Evolutionary conservation across 2,797 vertebrate genomes (phyloP), one percentile per base, ranked within the genome.

Genomic region (Lutjanus argentimaculatus): DNA sequence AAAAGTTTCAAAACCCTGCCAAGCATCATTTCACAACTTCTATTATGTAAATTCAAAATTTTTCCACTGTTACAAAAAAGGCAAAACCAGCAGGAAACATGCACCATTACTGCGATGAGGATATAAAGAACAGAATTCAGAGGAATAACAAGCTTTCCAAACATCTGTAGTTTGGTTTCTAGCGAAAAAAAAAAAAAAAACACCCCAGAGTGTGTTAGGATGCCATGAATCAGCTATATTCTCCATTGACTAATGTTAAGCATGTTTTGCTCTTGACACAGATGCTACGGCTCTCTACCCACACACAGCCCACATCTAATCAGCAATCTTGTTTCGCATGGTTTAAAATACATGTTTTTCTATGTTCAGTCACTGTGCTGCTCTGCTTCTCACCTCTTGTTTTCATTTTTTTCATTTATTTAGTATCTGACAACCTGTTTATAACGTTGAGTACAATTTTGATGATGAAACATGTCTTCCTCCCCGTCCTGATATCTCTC

Each of bases 11-110:
- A 81, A 55, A 59, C 7, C 15, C 53, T 80, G 79, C 77, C 81
- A 89, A 81, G 86, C 64, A 79, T 70, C 7, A 73, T 86, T 78
- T 84, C 22, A 70, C 71, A 78, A 78, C 53, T 63, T 65, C 12
- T 40, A 40, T 42, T 19, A 72, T 11, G 7, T 53, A 57, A 85
- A 79, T 52, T 80, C 42, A 25, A 75, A 70, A 36, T 59, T 42
- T 25, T 36, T 69, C 53, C 49, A 56, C 19, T 56, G 75, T 65
- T 49, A 72, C 16, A 36, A 77, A 72, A 55, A 52, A 65, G 40
- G 67, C 43, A 8, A 42, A 40, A 55, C 11, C 62, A 67, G 25
- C 51, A 68, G 61, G 22, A 71, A 79, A 40, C 2, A 25, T 11
- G 36, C 7, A 52, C 14, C 0, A 1, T 49, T n/a, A 16, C 8